Percentiles rank a stretch among this genome's conserved stretches.
These are phyloP conservation scores for Drosophila lutescens DNA, from an alignment of 2,888 invertebrate species.

Conservation along the genomic window DNA sequence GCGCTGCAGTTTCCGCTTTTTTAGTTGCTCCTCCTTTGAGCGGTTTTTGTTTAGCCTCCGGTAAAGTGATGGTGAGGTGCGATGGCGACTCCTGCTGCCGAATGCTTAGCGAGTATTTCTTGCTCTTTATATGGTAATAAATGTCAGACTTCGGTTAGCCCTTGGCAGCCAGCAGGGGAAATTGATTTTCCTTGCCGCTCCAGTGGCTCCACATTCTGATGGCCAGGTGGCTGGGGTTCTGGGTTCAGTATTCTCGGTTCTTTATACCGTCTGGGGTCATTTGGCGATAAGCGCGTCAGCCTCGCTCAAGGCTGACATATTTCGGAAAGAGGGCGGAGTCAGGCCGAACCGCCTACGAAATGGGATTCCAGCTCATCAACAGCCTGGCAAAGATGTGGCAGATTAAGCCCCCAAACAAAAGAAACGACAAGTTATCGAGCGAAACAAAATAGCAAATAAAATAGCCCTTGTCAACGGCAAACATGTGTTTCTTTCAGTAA, in stretches of 20 bases:
- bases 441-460: constrained; percentile 49
- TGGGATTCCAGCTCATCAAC: constrained; percentile 51
- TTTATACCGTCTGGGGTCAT: constrained; percentile 39
- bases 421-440: constrained; percentile 44
- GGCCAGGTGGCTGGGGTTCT: constrained; percentile 17
- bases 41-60: constrained; percentile 17
- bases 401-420: constrained; percentile 32
- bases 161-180: constrained; percentile 50
- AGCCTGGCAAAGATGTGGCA: constrained; percentile 47
- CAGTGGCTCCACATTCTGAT: constrained; percentile 35
- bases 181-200: constrained; percentile 72
- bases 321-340: constrained; percentile 27
- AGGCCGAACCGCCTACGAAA: constrained; percentile 7
- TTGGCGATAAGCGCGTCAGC: constrained; percentile 47
- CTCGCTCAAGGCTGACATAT: constrained; percentile 47
- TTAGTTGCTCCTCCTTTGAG: constrained; percentile 47
- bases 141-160: constrained; percentile 67
- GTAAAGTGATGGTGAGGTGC: background rate
- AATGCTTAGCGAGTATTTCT: constrained; percentile 55
- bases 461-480: constrained; percentile 61
- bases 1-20: constrained; percentile 64
- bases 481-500: constrained; percentile 5
- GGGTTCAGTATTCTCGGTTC: background rate
- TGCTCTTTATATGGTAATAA: constrained; percentile 76
- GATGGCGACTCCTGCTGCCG: constrained; percentile 15